Evolutionary conservation across 2,797 vertebrate species (phyloP).

Genomic region (Distichodus sexfasciatus): DNA sequence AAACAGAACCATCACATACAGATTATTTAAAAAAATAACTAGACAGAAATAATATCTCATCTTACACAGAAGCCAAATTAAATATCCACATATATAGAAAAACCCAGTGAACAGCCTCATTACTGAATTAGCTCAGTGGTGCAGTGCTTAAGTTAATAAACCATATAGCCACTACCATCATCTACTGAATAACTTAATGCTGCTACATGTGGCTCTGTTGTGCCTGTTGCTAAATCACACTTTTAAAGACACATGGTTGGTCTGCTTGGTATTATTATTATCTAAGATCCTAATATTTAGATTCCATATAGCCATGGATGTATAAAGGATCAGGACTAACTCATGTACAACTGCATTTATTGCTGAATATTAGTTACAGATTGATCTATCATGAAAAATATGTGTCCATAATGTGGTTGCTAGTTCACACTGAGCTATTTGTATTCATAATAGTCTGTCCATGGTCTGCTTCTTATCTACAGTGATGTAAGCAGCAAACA

Average conservation of each 20-base stretch:
- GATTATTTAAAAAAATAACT: background rate
- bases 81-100: background rate
- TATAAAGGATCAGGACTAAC: too few relatives aligned
- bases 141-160: constrained; percentile 19
- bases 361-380: too few relatives aligned
- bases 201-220: constrained; percentile 9
- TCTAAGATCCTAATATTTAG: too few relatives aligned
- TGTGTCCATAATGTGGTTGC: too few relatives aligned
- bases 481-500: background rate
- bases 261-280: too few relatives aligned
- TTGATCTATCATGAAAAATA: too few relatives aligned
- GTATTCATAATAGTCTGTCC: too few relatives aligned
- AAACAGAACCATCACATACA: background rate
- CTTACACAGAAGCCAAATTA: background rate
- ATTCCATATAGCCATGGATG: too few relatives aligned
- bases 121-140: constrained; percentile 12
- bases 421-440: background rate
- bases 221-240: too few relatives aligned
- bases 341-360: too few relatives aligned
- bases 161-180: background rate
- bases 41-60: background rate
- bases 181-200: background rate
- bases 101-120: constrained; percentile 4
- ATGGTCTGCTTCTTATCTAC: background rate
- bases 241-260: too few relatives aligned